Evolutionary conservation across 2,888 invertebrate genomes (phyloP), one percentile per base, ranked within the genome.

Genomic region (Psococerastis gibbosa): DNA sequence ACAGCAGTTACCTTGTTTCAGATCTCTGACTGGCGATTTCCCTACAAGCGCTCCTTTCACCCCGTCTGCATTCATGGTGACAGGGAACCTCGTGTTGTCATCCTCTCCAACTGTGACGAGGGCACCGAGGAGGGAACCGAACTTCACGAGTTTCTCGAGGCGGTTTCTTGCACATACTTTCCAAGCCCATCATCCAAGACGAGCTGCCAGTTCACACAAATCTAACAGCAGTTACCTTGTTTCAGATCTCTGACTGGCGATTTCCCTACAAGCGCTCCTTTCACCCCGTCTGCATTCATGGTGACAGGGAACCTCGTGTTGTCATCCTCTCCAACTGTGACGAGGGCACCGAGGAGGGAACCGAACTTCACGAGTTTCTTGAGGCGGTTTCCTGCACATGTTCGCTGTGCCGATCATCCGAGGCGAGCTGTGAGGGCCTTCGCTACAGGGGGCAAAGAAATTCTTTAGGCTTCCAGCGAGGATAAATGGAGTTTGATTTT

Each of bases 11-110:
- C n/a, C n/a, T n/a, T 43, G 43, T 57, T 59, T 2, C 58, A 83
- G 82, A 76, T 79, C 50, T 76, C 84, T 0, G 85, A 88, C 62
- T 88, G 83, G 78, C 74, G 81, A 57, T 85, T 88, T 57, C 88
- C 88, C 0, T 88, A 76, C 62, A 88, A 87, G 58, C 73, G 78
- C 48, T 82, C 83, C 1, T 73, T 75, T 53, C 88, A 89, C 58
- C 84, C 83, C 0, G 87, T 88, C 1, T 89, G 88, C 60, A 75
- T 78, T 34, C 85, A 87, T 58, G 77, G 75, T 1, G 73, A 73
- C 1, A 66, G 78, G 2, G 70, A 69, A 47, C 70, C 73, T 42
- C 71, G 75, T 1, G 68, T 73, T 13, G 75, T 73, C 1, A 69
- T 68, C 38, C 64, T 88, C 32, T 65, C 70, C 3, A 65, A 83